phyloP scores from a whole-genome alignment of 1,140 invertebrate species.

The Planococcus citri region DNA sequence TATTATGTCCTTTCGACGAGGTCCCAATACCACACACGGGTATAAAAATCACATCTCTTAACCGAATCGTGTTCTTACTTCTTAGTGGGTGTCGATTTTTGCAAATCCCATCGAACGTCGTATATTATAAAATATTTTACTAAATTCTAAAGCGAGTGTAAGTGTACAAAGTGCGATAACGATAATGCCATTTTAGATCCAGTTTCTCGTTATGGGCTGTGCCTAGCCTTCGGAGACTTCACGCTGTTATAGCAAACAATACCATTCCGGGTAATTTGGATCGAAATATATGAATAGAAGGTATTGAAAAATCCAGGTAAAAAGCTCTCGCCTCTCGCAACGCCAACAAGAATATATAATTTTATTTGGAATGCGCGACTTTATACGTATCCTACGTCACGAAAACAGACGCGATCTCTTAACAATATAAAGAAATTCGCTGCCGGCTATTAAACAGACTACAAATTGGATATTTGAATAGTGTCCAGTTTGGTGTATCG shows the following conservation, averaged over 20 bases:
- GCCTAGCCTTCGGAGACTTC: neutral
- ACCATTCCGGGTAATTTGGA: neutral
- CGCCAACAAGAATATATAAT: neutral
- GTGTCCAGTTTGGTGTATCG: neutral
- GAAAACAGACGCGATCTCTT: neutral
- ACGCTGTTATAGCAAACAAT: neutral
- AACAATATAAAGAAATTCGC: neutral
- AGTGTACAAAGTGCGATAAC: too few species aligned
- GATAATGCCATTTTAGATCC: too few species aligned
- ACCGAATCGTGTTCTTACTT: too few species aligned
- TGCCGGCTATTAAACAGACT: neutral
- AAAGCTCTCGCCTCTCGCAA: neutral
- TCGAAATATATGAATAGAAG: neutral
- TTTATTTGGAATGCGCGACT: neutral
- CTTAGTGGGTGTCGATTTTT: neutral
- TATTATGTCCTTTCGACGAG: too few species aligned
- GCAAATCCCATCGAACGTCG: neutral
- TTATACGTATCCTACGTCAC: neutral
- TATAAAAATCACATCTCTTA: too few species aligned
- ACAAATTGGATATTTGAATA: slow-evolving; percentile 4
- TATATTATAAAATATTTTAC: neutral
- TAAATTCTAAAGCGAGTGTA: neutral
- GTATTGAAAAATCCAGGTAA: neutral
- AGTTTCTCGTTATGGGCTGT: too few species aligned
- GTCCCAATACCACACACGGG: too few species aligned